Conservation (phyloP, 2,113 vertebrate species). For the Syrrhaptes paradoxus region DNA sequence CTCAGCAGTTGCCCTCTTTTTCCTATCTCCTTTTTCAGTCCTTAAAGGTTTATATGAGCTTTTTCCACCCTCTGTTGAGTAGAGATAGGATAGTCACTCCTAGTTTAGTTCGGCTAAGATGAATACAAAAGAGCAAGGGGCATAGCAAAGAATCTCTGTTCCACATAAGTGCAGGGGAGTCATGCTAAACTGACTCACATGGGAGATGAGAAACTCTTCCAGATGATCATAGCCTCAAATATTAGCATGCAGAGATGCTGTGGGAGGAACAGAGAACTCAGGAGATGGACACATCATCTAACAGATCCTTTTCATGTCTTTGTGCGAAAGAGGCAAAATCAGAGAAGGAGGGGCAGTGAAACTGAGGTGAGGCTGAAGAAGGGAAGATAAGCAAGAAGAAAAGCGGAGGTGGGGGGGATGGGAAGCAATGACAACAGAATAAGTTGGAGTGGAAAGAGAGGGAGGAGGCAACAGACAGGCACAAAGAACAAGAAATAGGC, state of each 20-base stretch:
- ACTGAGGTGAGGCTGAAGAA: not conserved
- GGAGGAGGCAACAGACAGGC: not conserved
- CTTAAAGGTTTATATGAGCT: not conserved
- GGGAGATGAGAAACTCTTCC: constrained; percentile 3
- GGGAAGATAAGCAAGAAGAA: not conserved
- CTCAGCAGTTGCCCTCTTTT: not conserved
- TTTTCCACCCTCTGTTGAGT: not conserved
- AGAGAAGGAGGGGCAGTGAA: not conserved
- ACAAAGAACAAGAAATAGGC: not conserved
- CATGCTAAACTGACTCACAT: not conserved
- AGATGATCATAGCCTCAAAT: not conserved
- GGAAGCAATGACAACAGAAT: not conserved
- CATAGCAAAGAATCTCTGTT: not conserved
- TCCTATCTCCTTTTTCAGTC: not conserved
- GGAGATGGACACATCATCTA: not conserved
- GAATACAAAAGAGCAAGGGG: not conserved
- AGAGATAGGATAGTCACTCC: not conserved
- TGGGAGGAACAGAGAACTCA: not conserved
- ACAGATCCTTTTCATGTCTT: not conserved
- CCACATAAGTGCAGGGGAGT: not conserved
- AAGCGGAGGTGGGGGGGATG: accelerated
- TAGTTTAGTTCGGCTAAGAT: not conserved
- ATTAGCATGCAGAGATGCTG: not conserved
- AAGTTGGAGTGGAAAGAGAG: not conserved
- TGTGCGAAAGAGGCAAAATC: not conserved